A percentile compares a stretch with the other conserved stretches of the same genome.
Conservation (phyloP, 2,888 invertebrate species). For the Abrostola tripartita region DNA sequence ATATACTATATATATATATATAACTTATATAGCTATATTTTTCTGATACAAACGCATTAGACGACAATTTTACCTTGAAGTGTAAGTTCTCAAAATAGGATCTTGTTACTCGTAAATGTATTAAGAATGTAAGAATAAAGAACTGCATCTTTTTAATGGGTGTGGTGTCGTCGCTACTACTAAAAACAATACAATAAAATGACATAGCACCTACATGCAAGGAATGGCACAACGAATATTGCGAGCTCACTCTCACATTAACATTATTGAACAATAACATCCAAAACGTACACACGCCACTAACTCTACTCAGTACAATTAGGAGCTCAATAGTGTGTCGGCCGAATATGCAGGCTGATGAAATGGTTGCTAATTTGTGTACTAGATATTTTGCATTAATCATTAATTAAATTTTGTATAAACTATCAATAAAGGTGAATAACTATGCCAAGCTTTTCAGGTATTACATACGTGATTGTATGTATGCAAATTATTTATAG, state of each 20-base stretch:
- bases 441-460: too few relatives aligned
- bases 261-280: neutral
- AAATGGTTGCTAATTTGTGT: neutral
- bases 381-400: neutral
- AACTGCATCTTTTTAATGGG: neutral
- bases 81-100: neutral
- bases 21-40: too few relatives aligned
- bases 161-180: neutral
- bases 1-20: too few relatives aligned
- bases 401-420: too few relatives aligned
- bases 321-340: neutral
- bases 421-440: too few relatives aligned
- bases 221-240: too few relatives aligned
- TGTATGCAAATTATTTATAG: too few relatives aligned
- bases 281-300: neutral
- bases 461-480: too few relatives aligned
- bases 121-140: neutral
- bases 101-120: neutral
- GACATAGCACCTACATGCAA: too few relatives aligned
- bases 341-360: neutral
- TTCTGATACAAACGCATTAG: too few relatives aligned
- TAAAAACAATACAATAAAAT: too few relatives aligned
- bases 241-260: neutral
- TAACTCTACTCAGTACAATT: neutral
- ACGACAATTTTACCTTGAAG: slow-evolving; percentile 9